Evolutionary conservation across 2,113 vertebrate genomes (phyloP), one percentile per base, ranked within the genome.

Genomic region (Centropus unirufus): DNA sequence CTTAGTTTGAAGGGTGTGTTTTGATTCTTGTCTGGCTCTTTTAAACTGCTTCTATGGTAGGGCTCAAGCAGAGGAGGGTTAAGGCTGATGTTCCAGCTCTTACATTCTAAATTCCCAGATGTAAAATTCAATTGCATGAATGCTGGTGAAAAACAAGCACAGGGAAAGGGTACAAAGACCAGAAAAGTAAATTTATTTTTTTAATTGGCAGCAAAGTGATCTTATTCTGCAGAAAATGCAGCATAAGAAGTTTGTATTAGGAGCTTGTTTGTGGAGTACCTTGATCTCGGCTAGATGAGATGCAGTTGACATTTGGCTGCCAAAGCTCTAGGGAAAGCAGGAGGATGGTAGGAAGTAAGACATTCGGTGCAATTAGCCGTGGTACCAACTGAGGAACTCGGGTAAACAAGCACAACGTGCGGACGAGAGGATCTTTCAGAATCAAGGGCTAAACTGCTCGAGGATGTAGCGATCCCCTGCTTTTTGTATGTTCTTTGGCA

Each of bases 11-110:
- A 83, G 84, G 49, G 66, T 78, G 30, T 78, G 83, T 92, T 93
- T 90, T 92, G 80, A 74, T 83, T 90, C 61, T 95, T 82, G 76
- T 90, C 79, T 96, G 89, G 40, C 75, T 92, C 69, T 73, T 79
- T 90, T 90, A 67, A 95, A 83, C 36, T 66, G 55, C 61, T 83
- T 74, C 55, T 83, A 22, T n/a, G 61, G 34, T 72, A 12, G 55
- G 32, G 40, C 62, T 93, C 27, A 64, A 72, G 68, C 54, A 70
- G 51, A 82, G 64, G 36, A 73, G 10, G 52, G 49, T 17, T 32
- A 88, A 83, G 57, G 83, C 30, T 59, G 47, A 75, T 57, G 64
- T 68, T 59, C 68, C 82, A 78, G 62, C 58, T 62, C 52, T 58
- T 77, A 52, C 42, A 51, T 14, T 88, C 57, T 46, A 2, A 83